These are phyloP conservation scores for Ecliptopera silaceata DNA, from an alignment of 2,888 invertebrate species.

Conservation along the genomic window DNA sequence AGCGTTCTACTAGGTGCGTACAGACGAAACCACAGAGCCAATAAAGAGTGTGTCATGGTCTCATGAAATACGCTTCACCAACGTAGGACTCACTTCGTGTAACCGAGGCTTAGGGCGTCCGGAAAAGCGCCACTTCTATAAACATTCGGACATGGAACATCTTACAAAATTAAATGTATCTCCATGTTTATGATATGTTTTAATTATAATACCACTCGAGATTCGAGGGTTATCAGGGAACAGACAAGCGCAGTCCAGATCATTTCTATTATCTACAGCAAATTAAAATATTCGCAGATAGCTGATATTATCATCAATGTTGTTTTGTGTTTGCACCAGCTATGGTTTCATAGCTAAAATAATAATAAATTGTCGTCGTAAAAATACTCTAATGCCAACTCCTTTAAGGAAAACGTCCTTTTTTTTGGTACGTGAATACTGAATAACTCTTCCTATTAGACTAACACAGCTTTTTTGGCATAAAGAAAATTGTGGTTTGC, in stretches of 20 bases:
- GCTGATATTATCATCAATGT: conserved; percentile 1
- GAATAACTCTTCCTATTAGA: conserved; percentile 16
- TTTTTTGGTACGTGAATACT: background rate
- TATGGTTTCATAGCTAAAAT: background rate
- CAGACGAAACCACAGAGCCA: background rate
- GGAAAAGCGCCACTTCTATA: conserved; percentile 58
- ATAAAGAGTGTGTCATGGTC: background rate
- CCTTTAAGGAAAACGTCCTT: background rate
- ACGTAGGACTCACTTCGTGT: background rate
- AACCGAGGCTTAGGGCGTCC: conserved; percentile 43
- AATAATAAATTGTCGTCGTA: background rate
- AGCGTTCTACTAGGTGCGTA: too few relatives aligned
- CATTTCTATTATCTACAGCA: conserved; percentile 19
- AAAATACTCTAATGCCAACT: background rate
- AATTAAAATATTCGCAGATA: conserved; percentile 14
- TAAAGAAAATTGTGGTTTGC: conserved; percentile 27
- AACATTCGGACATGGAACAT: conserved; percentile 56
- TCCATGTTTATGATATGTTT: conserved; percentile 54
- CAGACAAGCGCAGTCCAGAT: conserved; percentile 20
- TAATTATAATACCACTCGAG: conserved; percentile 52
- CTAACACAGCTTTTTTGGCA: conserved; percentile 14
- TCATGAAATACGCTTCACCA: background rate
- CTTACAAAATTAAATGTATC: conserved; percentile 50
- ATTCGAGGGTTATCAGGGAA: conserved; percentile 42
- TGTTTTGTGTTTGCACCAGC: conserved; percentile 11